phyloP scores from a whole-genome alignment of 2,888 invertebrate species.

The Himalopsyche japonica region DNA sequence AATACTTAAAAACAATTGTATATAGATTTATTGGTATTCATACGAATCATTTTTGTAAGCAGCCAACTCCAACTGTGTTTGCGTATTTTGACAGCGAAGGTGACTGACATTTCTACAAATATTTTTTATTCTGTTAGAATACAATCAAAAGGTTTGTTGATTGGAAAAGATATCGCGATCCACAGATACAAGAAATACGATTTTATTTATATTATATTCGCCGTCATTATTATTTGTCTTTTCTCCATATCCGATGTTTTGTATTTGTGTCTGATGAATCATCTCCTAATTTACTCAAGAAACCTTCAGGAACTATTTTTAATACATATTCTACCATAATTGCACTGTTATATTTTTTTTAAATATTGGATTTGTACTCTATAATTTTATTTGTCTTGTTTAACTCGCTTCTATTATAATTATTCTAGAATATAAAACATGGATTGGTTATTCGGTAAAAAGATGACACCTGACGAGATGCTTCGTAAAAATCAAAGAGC shows the following conservation, averaged over 20 bases:
- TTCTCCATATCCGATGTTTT: not conserved
- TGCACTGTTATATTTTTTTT: too few species aligned
- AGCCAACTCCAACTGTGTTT: not conserved
- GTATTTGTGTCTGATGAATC: not conserved
- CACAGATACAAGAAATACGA: not conserved
- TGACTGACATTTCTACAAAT: not conserved
- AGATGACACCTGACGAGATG: constrained; percentile 97
- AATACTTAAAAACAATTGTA: too few species aligned
- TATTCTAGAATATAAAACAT: constrained; percentile 51
- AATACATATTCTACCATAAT: too few species aligned
- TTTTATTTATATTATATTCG: not conserved
- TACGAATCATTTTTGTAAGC: not conserved
- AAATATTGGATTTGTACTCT: too few species aligned
- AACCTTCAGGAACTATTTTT: too few species aligned
- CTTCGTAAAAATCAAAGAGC: constrained; percentile 97
- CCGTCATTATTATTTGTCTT: not conserved
- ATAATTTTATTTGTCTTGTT: too few species aligned
- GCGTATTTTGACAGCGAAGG: not conserved
- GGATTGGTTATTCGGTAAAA: constrained; percentile 97
- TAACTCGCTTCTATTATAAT: not conserved
- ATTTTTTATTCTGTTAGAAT: not conserved
- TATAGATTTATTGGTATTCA: too few species aligned
- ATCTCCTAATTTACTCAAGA: not conserved
- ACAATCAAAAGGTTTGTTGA: not conserved
- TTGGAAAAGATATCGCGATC: not conserved